phyloP scores from a whole-genome alignment of 2,797 vertebrate species.

The Gymnoscopelus braueri region DNA sequence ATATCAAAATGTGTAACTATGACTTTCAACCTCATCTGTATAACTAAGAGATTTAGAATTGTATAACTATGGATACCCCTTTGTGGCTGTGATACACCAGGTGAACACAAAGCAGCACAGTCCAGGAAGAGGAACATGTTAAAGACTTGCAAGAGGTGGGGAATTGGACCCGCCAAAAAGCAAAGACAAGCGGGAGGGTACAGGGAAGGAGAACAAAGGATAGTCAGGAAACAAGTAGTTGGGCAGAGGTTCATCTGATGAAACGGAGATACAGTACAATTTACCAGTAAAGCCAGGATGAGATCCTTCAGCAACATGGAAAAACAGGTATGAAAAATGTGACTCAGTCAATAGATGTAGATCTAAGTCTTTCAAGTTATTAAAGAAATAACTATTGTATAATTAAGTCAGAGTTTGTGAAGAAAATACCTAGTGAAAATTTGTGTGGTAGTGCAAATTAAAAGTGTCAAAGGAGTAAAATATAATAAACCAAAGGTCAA shows the following conservation, averaged over 20 bases:
- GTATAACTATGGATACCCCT: neutral
- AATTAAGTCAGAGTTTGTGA: neutral
- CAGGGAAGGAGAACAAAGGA: slow-evolving; percentile 52
- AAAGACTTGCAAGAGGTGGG: slow-evolving; percentile 51
- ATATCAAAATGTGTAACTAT: neutral
- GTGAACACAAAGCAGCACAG: slow-evolving; percentile 30
- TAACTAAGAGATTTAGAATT: neutral
- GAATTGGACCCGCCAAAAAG: slow-evolving; percentile 59
- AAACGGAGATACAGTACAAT: slow-evolving; percentile 47
- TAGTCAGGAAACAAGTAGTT: slow-evolving; percentile 53
- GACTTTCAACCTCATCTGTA: neutral
- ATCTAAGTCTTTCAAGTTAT: neutral
- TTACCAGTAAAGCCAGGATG: slow-evolving; percentile 36
- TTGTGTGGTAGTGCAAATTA: neutral
- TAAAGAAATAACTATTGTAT: neutral
- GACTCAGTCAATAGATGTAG: neutral
- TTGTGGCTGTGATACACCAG: slow-evolving; percentile 12
- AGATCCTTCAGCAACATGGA: slow-evolving; percentile 35
- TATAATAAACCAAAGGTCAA: neutral
- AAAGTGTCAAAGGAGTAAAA: slow-evolving; percentile 10
- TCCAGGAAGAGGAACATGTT: slow-evolving; percentile 42
- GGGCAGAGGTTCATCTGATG: slow-evolving; percentile 59
- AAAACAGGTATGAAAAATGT: slow-evolving; percentile 25
- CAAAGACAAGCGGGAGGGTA: slow-evolving; percentile 67
- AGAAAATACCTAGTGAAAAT: slow-evolving; percentile 4